Conservation (phyloP, 1,140 invertebrate genomes). For the Ridgeia piscesae region DNA sequence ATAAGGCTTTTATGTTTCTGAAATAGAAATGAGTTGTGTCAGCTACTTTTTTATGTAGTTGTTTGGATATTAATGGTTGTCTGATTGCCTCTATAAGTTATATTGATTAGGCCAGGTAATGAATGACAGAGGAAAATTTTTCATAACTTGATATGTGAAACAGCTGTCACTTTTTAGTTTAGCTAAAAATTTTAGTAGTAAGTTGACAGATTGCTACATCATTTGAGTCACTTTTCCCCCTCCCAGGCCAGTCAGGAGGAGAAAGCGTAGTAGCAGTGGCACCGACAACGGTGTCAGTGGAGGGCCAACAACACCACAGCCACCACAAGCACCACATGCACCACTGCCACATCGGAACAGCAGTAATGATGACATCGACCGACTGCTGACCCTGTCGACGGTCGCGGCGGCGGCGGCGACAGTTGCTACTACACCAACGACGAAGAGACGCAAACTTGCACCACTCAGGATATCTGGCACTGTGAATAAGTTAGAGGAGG, state of each 20-base stretch:
- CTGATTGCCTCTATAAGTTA: too few relatives aligned
- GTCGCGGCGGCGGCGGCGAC: not conserved
- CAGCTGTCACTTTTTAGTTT: too few relatives aligned
- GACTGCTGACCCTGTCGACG: not conserved
- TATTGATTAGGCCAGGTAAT: too few relatives aligned
- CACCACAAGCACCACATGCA: not conserved
- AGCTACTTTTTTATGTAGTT: too few relatives aligned
- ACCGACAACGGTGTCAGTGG: not conserved
- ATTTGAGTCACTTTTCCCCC: not conserved
- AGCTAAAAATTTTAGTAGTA: too few relatives aligned
- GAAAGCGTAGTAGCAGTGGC: not conserved
- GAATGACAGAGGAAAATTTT: not conserved
- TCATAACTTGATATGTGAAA: not conserved
- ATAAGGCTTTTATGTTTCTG: too few relatives aligned
- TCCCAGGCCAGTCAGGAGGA: not conserved
- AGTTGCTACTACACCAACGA: not conserved
- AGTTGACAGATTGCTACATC: not conserved
- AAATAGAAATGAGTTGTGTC: too few relatives aligned
- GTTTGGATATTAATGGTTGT: too few relatives aligned
- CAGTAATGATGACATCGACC: not conserved
- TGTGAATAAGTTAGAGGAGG: not conserved
- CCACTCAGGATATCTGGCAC: slow-evolving; percentile 17
- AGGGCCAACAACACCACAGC: not conserved
- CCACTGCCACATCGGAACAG: not conserved
- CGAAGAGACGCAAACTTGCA: slow-evolving; percentile 7